Evolutionary conservation across 2,797 vertebrate genomes (phyloP), one percentile per base, ranked within the genome.

Genomic region (Microctenopoma lineatum): DNA sequence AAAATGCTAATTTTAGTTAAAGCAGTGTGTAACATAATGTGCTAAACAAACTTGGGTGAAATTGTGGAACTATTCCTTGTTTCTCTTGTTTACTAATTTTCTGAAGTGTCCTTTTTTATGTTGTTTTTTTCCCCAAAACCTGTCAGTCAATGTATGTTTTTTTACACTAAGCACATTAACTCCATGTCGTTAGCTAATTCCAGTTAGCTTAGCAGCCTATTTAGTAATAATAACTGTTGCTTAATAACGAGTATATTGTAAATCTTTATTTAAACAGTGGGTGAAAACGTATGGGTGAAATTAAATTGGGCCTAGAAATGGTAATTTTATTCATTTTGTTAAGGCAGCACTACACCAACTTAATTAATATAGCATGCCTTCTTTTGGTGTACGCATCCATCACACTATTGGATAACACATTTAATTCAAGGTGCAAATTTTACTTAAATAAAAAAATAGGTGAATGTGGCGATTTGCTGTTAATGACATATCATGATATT

Each of bases 401-500:
- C 14, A 16, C 12, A 15, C 26, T 3, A 21, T 34, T 16, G 29
- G 4, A 25, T 62, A 34, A 10, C 10, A 15, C 44, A 32, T 47
- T 36, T 14, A 7, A 16, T 9, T 1, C n/a, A 32, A 7, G 4
- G n/a, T 21, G 3, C 11, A 1, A 3, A 18, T 45, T 45, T 45
- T 45, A 1, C 9, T 34, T 34, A 8, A 21, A 51, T 68, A 27
- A 0, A 50, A 25, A 57, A 42, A 53, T 47, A 11, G 5, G 11
- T 3, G 32, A 62, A 64, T 15, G 3, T 5, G 36, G 58, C 51
- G 44, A 67, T 68, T 74, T 52, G 68, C 44, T 60, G 39, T 66
- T 84, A 60, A 74, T 73, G 53, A 79, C 52, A 66, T 57, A 75
- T 80, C 48, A 54, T 36, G 39, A 64, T 78, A 68, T 63, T 73